These are phyloP conservation scores for Streptopelia turtur DNA, from an alignment of 2,797 vertebrate species.

Conservation along the genomic window DNA sequence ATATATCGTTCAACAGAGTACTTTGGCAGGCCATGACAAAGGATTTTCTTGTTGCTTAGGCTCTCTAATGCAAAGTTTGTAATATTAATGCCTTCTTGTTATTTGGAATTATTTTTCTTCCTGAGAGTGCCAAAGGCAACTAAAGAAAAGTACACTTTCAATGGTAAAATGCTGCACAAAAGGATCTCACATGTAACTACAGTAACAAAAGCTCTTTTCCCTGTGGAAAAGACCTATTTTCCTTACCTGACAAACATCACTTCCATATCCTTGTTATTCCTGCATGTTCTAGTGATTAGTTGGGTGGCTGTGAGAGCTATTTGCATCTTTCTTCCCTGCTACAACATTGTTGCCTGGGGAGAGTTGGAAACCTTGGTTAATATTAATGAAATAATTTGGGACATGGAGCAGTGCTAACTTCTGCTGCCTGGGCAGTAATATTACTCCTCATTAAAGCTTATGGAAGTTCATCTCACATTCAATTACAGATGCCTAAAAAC, in stretches of 20 bases:
- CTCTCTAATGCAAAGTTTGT: neutral
- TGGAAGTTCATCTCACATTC: constrained; percentile 79
- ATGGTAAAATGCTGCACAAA: neutral
- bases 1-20: neutral
- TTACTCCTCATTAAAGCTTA: constrained; percentile 75
- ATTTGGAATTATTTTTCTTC: neutral
- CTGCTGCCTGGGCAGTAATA: constrained; percentile 75
- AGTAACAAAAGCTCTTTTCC: constrained; percentile 11
- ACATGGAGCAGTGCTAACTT: constrained; percentile 71
- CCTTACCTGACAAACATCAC: constrained; percentile 29
- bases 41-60: neutral
- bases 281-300: constrained; percentile 49
- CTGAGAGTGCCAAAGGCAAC: neutral
- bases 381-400: constrained; percentile 89
- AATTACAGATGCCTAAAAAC: constrained; percentile 55
- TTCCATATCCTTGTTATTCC: constrained; percentile 28
- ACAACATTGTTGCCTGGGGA: constrained; percentile 44
- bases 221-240: constrained; percentile 23
- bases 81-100: neutral
- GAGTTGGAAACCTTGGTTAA: constrained; percentile 78
- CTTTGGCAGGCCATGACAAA: neutral
- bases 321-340: constrained; percentile 54
- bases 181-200: neutral
- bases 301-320: constrained; percentile 19
- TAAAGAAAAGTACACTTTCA: neutral